Percentiles rank a stretch among this genome's conserved stretches.
Evolutionary conservation across 2,888 invertebrate species (phyloP).

Genomic region (Microdon myrmicae): DNA sequence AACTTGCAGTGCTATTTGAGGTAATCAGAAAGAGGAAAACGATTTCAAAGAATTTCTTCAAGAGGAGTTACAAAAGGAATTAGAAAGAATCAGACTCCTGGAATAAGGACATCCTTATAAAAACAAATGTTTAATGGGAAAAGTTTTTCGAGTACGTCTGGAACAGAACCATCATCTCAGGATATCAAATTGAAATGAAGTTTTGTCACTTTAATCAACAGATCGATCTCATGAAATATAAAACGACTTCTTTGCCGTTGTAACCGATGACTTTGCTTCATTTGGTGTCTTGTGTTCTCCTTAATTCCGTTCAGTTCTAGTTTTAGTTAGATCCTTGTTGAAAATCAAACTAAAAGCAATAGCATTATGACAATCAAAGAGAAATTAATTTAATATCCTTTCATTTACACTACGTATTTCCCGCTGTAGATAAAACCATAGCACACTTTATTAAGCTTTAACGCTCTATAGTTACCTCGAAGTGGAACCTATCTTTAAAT

Average conservation of each 20-base stretch:
- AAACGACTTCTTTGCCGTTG: constrained; percentile 11
- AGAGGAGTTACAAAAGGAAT: too few relatives aligned
- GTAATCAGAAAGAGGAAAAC: too few relatives aligned
- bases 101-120: too few relatives aligned
- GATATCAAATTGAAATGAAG: constrained; percentile 46
- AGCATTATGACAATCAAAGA: constrained; percentile 13
- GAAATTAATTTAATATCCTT: constrained; percentile 27
- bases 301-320: constrained; percentile 9
- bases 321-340: too few relatives aligned
- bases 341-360: constrained; percentile 21
- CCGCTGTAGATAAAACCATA: too few relatives aligned
- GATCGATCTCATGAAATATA: constrained; percentile 43
- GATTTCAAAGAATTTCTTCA: too few relatives aligned
- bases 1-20: too few relatives aligned
- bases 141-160: constrained; percentile 29
- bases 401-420: too few relatives aligned
- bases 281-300: neutral
- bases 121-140: constrained; percentile 43
- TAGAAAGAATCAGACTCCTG: too few relatives aligned
- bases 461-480: too few relatives aligned
- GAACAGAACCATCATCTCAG: constrained; percentile 32
- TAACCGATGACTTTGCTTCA: neutral
- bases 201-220: constrained; percentile 47
- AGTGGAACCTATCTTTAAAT: too few relatives aligned
- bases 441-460: too few relatives aligned